Evolutionary conservation across 2,113 vertebrate species (phyloP).

Genomic region (Peromyscus leucopus): DNA sequence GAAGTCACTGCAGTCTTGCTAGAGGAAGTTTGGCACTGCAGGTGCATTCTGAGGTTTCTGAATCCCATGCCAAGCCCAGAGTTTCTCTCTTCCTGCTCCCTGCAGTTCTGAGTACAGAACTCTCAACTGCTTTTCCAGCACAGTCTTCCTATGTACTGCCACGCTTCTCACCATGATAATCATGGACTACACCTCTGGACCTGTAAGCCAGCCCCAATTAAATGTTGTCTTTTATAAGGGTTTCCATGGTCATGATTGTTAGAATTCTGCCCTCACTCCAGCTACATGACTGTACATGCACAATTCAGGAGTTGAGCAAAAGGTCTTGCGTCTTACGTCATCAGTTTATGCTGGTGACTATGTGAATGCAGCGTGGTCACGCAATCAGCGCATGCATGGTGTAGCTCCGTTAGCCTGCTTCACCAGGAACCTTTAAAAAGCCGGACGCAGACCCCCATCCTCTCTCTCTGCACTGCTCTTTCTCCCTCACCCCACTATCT

Average conservation of each 20-base stretch:
- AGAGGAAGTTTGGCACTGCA: neutral
- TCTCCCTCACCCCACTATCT: too few species aligned
- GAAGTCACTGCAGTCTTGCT: neutral
- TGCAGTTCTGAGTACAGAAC: neutral
- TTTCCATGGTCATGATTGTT: neutral
- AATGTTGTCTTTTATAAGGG: neutral
- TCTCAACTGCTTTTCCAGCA: neutral
- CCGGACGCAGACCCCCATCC: too few species aligned
- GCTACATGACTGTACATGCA: too few species aligned
- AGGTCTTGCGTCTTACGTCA: too few species aligned
- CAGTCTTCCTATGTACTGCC: neutral
- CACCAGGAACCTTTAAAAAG: too few species aligned
- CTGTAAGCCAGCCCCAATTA: neutral
- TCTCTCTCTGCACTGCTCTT: too few species aligned
- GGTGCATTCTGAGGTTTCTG: neutral
- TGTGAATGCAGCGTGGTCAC: too few species aligned
- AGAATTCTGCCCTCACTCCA: too few species aligned
- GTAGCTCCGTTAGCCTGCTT: too few species aligned
- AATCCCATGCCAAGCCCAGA: neutral
- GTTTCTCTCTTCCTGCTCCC: neutral
- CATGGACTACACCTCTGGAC: neutral
- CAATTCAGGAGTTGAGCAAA: too few species aligned
- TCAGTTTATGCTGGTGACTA: too few species aligned
- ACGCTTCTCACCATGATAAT: neutral
- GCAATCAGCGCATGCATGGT: too few species aligned